Evolutionary conservation across 2,888 invertebrate genomes (phyloP), one percentile per base, ranked within the genome.

Genomic region (Eristalis arbustorum): DNA sequence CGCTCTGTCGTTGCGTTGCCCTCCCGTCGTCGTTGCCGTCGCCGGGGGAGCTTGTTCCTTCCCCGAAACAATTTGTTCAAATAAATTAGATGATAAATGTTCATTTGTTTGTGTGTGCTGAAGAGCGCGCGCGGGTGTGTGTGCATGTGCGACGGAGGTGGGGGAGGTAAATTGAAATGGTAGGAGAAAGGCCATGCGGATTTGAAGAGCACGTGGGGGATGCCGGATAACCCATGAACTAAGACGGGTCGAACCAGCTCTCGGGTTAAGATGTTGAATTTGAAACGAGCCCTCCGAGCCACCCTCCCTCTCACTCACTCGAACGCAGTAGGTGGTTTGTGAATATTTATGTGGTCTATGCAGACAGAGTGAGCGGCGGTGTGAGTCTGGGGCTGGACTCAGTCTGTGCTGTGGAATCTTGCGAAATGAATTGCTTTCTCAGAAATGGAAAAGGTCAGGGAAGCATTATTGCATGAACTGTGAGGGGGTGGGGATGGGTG

Each of bases 1-100:
- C 25, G 66, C 40, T 76, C 11, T 63, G 5, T 42, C n/a, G 42
- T 42, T 1, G 3, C 1, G 14, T 34, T 37, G n/a, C 18, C 8
- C 40, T 57, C 49, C 42, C 18, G 49, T 8, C 49, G 49, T 2
- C n/a, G 2, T 8, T 8, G 18, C 49, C 49, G 8, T 18, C 49
- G 49, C 8, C 49, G 49, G n/a, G 18, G 49, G 49, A 49, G 18
- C n/a, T 37, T 64, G 25, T n/a, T 66, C 31, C 64, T 23, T 18
- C 49, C n/a, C 69, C 59, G 59, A 25, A 84, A 76, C 72, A 72
- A 85, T 82, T 82, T 75, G 74, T 78, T 71, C 73, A 82, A 77
- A 85, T 82, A 78, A 85, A 82, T 82, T 85, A 74, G 66, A 85
- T 78, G 77, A 74, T 77, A 74, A 77, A 78, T 84, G 74, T 74